Evolutionary conservation across 92 coral and sea anemone genomes (phyloP).

Genomic region (Actinernus sp.): DNA sequence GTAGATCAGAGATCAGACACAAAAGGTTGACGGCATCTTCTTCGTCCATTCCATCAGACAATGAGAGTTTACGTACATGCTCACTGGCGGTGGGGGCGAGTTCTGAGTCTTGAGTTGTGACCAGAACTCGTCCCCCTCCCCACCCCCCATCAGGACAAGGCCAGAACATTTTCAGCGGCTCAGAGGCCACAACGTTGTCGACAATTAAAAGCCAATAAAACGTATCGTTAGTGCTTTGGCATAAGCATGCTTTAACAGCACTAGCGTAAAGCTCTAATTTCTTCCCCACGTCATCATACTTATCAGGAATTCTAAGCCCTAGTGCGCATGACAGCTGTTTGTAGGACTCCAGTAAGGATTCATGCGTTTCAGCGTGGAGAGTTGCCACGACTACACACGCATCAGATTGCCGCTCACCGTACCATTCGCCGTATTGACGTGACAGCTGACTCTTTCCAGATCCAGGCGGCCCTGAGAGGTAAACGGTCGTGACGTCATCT

Average conservation of each 20-base stretch:
- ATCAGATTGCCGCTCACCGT: conserved; percentile 19
- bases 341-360: conserved; percentile 72
- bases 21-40: conserved; percentile 73
- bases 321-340: conserved; percentile 48
- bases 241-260: conserved; percentile 38
- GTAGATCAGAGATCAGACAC: conserved; percentile 54
- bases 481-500: conserved; percentile 62
- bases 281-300: conserved; percentile 6
- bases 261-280: conserved; percentile 37
- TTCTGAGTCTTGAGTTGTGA: conserved; percentile 89
- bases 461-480: conserved; percentile 93
- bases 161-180: conserved; percentile 75
- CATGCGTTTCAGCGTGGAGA: conserved; percentile 69
- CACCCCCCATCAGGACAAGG: conserved; percentile 81
- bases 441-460: conserved; percentile 92
- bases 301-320: conserved; percentile 17
- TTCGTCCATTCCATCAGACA: conserved; percentile 79
- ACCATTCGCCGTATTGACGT: conserved; percentile 74
- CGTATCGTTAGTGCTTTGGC: conserved; percentile 7
- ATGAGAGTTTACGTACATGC: conserved; percentile 47
- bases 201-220: conserved; percentile 77
- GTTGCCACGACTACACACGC: conserved; percentile 69
- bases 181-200: conserved; percentile 68
- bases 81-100: conserved; percentile 73
- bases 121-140: conserved; percentile 85